phyloP scores from a whole-genome alignment of 2,888 invertebrate species.

The Osmoderma eremita region DNA sequence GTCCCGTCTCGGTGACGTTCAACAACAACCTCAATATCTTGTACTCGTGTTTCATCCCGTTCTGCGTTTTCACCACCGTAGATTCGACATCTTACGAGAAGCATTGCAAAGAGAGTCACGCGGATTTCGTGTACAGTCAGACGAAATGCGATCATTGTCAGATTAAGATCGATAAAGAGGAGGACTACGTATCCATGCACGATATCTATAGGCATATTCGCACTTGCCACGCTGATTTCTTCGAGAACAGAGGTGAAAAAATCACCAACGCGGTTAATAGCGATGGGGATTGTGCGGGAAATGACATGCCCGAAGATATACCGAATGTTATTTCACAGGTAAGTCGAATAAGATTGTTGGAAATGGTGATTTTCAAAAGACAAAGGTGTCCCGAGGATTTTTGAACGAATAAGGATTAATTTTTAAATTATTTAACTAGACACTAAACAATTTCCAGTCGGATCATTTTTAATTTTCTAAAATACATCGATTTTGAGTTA shows the following conservation, averaged over 20 bases:
- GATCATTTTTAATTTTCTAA: too few relatives aligned
- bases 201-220: conserved; percentile 48
- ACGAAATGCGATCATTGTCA: conserved; percentile 46
- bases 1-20: conserved; percentile 44
- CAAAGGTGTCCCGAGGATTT: too few relatives aligned
- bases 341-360: too few relatives aligned
- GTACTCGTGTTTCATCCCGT: conserved; percentile 56
- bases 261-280: too few relatives aligned
- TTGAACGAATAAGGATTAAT: too few relatives aligned
- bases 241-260: neutral
- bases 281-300: too few relatives aligned
- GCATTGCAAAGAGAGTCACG: conserved; percentile 58
- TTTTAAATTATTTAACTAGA: too few relatives aligned
- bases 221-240: conserved; percentile 39
- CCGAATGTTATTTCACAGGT: too few relatives aligned
- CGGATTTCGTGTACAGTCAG: conserved; percentile 13
- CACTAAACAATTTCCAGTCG: too few relatives aligned
- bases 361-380: too few relatives aligned
- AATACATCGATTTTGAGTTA: too few relatives aligned
- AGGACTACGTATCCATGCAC: conserved; percentile 34
- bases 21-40: conserved; percentile 43
- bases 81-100: conserved; percentile 53
- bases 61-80: conserved; percentile 56
- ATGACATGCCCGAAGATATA: neutral
- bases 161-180: conserved; percentile 38